Percentiles rank a stretch among this genome's conserved stretches.
These are phyloP conservation scores for Poeciliopsis gracilis DNA, from an alignment of 2,797 vertebrate species.

Conservation along the genomic window DNA sequence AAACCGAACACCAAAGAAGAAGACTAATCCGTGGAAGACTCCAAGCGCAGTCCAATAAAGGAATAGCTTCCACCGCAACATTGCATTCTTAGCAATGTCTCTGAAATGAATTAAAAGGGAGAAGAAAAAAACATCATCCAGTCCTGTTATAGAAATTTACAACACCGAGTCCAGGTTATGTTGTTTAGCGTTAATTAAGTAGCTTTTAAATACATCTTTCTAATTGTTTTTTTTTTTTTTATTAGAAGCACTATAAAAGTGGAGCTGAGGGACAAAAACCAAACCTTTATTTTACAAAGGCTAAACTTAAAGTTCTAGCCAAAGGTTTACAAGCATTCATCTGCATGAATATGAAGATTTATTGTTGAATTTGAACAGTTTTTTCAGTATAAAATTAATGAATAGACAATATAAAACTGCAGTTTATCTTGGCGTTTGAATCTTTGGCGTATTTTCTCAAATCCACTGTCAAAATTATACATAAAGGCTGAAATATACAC, in stretches of 20 bases:
- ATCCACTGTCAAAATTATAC: neutral
- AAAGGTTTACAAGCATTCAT: neutral
- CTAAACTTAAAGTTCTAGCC: neutral
- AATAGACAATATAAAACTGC: neutral
- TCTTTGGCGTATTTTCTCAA: neutral
- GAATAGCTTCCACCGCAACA: slow-evolving; percentile 92
- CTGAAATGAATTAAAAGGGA: slow-evolving; percentile 63
- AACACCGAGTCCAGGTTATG: neutral
- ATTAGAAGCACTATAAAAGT: neutral
- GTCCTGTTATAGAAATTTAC: neutral
- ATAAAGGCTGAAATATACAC: neutral
- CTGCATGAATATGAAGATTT: neutral
- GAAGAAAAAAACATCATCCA: neutral
- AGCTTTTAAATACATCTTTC: neutral
- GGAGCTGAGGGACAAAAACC: neutral
- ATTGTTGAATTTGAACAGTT: neutral
- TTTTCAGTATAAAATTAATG: neutral
- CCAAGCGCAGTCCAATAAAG: slow-evolving; percentile 94
- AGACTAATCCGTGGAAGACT: slow-evolving; percentile 91
- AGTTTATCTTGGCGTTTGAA: neutral
- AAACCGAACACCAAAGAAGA: slow-evolving; percentile 94
- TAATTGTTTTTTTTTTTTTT: neutral
- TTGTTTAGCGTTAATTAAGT: neutral
- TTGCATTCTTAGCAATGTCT: slow-evolving; percentile 92
- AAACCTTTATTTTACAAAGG: neutral